phyloP scores from a whole-genome alignment of 1,140 invertebrate genomes.

The Lucilia cuprina region DNA sequence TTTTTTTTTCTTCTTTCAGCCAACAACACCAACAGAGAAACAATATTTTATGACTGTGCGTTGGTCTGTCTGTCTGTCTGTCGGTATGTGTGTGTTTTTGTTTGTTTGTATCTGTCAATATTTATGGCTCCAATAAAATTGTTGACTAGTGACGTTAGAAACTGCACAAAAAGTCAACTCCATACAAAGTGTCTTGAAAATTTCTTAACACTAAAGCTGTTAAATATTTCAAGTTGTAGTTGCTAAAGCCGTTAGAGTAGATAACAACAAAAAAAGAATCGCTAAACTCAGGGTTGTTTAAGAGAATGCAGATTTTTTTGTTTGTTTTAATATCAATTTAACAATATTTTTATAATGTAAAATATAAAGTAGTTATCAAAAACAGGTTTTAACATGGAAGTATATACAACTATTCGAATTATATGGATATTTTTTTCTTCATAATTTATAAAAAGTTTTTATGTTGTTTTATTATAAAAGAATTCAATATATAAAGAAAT shows the following conservation, averaged over 20 bases:
- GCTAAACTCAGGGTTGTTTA: constrained; percentile 6
- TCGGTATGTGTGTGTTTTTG: too few species aligned
- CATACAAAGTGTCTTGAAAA: not conserved
- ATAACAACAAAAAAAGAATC: not conserved
- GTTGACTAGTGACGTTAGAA: not conserved
- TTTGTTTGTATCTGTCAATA: not conserved
- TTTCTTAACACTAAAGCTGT: not conserved
- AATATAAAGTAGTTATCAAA: not conserved
- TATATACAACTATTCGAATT: too few species aligned
- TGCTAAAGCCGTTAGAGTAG: constrained; percentile 1
- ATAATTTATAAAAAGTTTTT: too few species aligned
- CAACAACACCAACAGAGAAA: not conserved
- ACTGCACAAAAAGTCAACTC: not conserved
- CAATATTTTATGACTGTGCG: not conserved
- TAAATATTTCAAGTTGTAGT: not conserved
- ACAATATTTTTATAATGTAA: not conserved
- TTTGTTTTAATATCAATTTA: not conserved
- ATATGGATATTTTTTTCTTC: not conserved
- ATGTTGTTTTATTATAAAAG: too few species aligned
- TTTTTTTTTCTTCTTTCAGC: too few species aligned
- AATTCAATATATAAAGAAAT: too few species aligned
- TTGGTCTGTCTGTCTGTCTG: not conserved
- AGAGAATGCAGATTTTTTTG: constrained; percentile 7
- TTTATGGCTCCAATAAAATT: not conserved
- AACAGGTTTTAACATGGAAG: not conserved